A percentile compares a stretch with the other conserved stretches of the same genome.
These are phyloP conservation scores for Sesamia nonagrioides DNA, from an alignment of 1,140 invertebrate genomes.

Conservation along the genomic window DNA sequence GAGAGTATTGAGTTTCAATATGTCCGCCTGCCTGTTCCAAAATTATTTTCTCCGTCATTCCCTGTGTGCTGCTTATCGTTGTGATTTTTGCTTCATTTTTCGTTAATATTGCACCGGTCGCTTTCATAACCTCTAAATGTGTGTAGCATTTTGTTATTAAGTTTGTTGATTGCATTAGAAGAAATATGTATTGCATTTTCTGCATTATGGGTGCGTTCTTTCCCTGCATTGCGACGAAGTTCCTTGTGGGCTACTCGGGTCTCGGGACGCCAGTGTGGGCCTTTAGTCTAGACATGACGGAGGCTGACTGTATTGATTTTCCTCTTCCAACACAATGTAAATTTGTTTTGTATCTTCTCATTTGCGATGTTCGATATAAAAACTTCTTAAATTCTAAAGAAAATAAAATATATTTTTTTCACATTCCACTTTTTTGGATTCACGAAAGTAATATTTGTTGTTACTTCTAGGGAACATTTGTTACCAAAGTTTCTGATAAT, in stretches of 20 bases:
- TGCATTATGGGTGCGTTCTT: conserved; percentile 18
- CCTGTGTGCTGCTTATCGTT: conserved; percentile 54
- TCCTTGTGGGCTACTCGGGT: conserved; percentile 21
- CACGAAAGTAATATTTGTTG: neutral
- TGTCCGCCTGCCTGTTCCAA: conserved; percentile 75
- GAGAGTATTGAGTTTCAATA: conserved; percentile 81
- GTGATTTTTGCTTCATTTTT: conserved; percentile 54
- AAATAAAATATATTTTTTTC: neutral
- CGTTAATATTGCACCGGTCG: conserved; percentile 34
- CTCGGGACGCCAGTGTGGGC: conserved; percentile 11
- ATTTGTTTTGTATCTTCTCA: conserved; percentile 16
- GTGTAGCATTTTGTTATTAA: conserved; percentile 22
- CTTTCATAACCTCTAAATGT: conserved; percentile 62
- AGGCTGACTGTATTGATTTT: conserved; percentile 52
- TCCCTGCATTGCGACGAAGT: conserved; percentile 46
- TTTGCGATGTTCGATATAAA: neutral
- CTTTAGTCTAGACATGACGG: conserved; percentile 43
- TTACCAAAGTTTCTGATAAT: neutral
- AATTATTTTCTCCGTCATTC: conserved; percentile 70
- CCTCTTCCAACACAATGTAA: conserved; percentile 15
- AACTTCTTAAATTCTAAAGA: neutral
- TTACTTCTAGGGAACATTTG: neutral
- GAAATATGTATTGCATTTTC: conserved; percentile 2
- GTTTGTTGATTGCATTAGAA: conserved; percentile 27
- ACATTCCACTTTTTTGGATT: neutral